Evolutionary conservation across 1,140 invertebrate genomes (phyloP), one percentile per base, ranked within the genome.

Genomic region (Caenorhabditis elegans): DNA sequence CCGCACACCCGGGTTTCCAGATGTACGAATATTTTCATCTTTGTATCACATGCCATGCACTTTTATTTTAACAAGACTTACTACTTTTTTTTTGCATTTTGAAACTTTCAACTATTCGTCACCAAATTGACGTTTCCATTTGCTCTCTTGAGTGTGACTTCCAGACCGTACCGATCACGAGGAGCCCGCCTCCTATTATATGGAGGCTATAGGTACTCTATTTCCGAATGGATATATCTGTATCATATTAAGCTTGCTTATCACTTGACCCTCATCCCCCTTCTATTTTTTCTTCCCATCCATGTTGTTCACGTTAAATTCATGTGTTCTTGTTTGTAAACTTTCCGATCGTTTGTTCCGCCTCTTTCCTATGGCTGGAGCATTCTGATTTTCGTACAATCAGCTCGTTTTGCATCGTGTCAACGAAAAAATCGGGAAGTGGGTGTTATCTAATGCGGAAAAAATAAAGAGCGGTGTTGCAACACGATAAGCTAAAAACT

Each of bases 391-490:
- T 39, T 39, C 60, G 53, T 34, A 70, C 60, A 70, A 70, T 43
- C 39, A 5, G 15, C 39, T 43, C 39, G 39, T n/a, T 19, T 39
- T 39, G 28, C 53, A 60, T 60, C 28, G 53, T 60, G 60, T 70
- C 60, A 70, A 70, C 60, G 60, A 70, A 70, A 70, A 70, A 70
- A 28, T 70, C 60, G 26, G 60, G 60, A 70, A 70, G 60, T 70
- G 60, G 60, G 60, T 39, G 60, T 39, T 70, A 70, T 70, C 60
- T 70, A 70, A 70, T 70, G 60, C 60, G 60, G 60, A 70, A 70
- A 70, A 70, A 70, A 70, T 34, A 70, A 31, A 70, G 34, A 22
- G n/a, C 28, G 26, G 31, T 70, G 60, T 70, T 70, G 60, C 60
- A 70, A 70, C 11, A 13, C 28, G 60, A 70, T 70, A 70, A 70